A percentile compares a stretch with the other conserved stretches of the same genome.
phyloP scores from a whole-genome alignment of 1,140 invertebrate species.

The Halictus rubicundus region DNA sequence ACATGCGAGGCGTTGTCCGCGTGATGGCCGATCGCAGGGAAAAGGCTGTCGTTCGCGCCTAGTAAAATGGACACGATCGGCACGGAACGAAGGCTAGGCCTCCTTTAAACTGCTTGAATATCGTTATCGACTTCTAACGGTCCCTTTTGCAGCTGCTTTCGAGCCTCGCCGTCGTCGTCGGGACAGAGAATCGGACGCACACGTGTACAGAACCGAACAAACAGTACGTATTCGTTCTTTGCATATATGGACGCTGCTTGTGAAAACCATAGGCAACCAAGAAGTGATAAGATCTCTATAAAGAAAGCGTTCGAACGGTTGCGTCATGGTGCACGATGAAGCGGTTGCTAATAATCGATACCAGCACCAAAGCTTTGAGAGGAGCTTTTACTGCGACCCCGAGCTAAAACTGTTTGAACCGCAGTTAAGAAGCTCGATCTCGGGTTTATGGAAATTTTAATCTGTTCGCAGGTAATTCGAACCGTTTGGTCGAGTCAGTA shows the following conservation, averaged over 20 bases:
- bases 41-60: constrained; percentile 46
- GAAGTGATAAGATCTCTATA: constrained; percentile 37
- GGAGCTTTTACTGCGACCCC: not conserved
- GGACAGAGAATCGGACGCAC: constrained; percentile 32
- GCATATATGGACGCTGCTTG: constrained; percentile 40
- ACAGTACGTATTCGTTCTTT: constrained; percentile 43
- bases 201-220: constrained; percentile 18
- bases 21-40: constrained; percentile 36
- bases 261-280: constrained; percentile 25
- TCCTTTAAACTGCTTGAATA: constrained; percentile 46
- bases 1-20: constrained; percentile 40
- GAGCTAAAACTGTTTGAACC: not conserved
- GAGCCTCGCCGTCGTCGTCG: constrained; percentile 1
- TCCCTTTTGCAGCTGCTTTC: constrained; percentile 28
- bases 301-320: constrained; percentile 25
- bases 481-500: no score
- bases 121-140: constrained; percentile 51
- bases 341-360: not conserved
- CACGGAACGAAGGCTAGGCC: constrained; percentile 33
- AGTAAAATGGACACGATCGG: constrained; percentile 47
- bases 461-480: no score
- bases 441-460: not conserved
- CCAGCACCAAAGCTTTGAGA: not conserved
- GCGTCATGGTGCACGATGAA: constrained; percentile 11
- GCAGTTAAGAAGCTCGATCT: not conserved